Percentiles rank a stretch among this genome's conserved stretches.
Evolutionary conservation across 2,113 vertebrate genomes (phyloP).

Genomic region (Sclerurus mexicanus): DNA sequence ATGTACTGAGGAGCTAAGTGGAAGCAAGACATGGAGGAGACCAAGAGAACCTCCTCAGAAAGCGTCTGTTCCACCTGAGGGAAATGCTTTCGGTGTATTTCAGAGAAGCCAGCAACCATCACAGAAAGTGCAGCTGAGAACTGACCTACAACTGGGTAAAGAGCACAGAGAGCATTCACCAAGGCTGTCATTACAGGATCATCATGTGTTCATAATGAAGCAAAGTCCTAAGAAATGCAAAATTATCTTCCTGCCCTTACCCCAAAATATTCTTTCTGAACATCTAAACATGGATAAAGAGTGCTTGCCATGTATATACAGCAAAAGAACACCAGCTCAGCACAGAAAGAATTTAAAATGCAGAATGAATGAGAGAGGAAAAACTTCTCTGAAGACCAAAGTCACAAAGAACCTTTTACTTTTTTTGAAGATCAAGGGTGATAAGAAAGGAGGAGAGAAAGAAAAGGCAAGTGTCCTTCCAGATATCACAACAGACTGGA

Average conservation of each 20-base stretch:
- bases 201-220: background rate
- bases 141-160: conserved; percentile 81
- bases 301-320: background rate
- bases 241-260: background rate
- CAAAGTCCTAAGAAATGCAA: background rate
- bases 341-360: background rate
- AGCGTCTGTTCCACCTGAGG: conserved; percentile 81
- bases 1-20: conserved; percentile 87
- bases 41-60: conserved; percentile 79
- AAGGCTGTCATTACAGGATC: background rate
- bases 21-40: conserved; percentile 89
- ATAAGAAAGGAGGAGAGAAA: background rate
- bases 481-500: background rate
- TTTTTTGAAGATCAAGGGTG: accelerated
- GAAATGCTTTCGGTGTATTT: conserved; percentile 83
- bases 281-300: background rate
- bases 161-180: background rate
- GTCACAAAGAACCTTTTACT: background rate
- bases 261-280: background rate
- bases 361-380: background rate
- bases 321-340: background rate
- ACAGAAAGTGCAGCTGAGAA: conserved; percentile 79
- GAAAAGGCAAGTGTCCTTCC: background rate
- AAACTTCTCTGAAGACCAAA: background rate
- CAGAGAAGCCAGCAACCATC: conserved; percentile 82